Conservation (phyloP, 1,140 invertebrate genomes). For the Heterodera carotae region DNA sequence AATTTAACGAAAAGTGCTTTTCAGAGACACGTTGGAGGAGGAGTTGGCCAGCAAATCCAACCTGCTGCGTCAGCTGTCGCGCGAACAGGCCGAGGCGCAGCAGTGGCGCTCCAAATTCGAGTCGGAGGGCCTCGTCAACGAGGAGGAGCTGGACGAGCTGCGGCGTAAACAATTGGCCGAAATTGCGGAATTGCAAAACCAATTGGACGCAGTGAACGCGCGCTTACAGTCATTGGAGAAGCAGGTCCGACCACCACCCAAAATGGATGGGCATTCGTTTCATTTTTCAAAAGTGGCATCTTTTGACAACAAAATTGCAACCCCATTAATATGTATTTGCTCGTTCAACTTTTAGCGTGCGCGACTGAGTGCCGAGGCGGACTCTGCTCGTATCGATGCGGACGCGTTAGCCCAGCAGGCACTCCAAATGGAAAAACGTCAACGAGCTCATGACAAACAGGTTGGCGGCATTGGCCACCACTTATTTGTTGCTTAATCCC, state of each 20-base stretch:
- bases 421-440: constrained; percentile 90
- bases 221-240: constrained; percentile 95
- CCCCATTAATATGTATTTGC: no score
- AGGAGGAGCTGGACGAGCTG: constrained; percentile 92
- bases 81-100: constrained; percentile 89
- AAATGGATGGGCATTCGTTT: no score
- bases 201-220: constrained; percentile 95
- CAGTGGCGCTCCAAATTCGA: constrained; percentile 95
- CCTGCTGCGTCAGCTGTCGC: constrained; percentile 88
- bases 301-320: no score
- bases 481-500: neutral
- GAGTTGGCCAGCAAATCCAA: constrained; percentile 76
- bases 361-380: constrained; percentile 90
- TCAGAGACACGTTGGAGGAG: constrained; percentile 90
- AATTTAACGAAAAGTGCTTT: neutral
- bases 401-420: constrained; percentile 55
- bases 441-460: constrained; percentile 97
- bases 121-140: constrained; percentile 77
- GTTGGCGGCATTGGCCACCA: neutral
- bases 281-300: no score
- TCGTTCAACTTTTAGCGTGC: constrained; percentile 75
- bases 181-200: constrained; percentile 93
- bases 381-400: constrained; percentile 88
- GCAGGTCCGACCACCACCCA: no score
- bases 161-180: constrained; percentile 92